Evolutionary conservation across 2,113 vertebrate species (phyloP), one percentile per base, ranked within the genome.

Genomic region (Phylloscopus trochiloides): DNA sequence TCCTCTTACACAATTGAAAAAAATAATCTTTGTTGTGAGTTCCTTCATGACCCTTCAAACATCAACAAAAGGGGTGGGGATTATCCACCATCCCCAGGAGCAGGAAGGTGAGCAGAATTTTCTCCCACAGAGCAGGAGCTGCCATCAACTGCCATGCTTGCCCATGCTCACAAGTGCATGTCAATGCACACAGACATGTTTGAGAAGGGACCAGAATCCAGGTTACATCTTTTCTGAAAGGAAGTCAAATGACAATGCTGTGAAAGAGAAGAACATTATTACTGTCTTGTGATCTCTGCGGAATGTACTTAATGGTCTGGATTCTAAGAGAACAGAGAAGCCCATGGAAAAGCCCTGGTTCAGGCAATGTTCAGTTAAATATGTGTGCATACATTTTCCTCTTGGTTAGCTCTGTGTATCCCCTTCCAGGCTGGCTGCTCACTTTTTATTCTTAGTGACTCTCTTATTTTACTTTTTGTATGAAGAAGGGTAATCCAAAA

Each of bases 341-440:
- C 10, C 48, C 26, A 15, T 8, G 18, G 68, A 78, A 65, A 90
- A 77, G 25, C 12, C 12, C 55, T 31, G 42, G 5, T 51, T 90
- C 67, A 65, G 72, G 13, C 11, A 83, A n/a, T 12, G 26, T 17
- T 87, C 54, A 29, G 24, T 48, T 52, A 81, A 84, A 94, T 2
- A 1, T 0, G 0, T 1, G 1, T 43, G 16, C 13, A 16, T 12
- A 5, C 5, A 17, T 40, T 14, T 52, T 88, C 28, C 12, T 82
- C 66, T 55, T 42, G 32, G 15, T 88, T 62, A 70, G 24, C 10
- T 61, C n/a, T 40, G 24, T n/a, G 19, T 67, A 42, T 26, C 12
- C 16, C 40, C 15, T 86, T 80, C 48, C 55, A 76, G 7, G 17
- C 1, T 76, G 50, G 38, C 48, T 57, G 32, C 24, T 90, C 32